Conservation (phyloP, 2,797 vertebrate species). For the Xenopus petersii region DNA sequence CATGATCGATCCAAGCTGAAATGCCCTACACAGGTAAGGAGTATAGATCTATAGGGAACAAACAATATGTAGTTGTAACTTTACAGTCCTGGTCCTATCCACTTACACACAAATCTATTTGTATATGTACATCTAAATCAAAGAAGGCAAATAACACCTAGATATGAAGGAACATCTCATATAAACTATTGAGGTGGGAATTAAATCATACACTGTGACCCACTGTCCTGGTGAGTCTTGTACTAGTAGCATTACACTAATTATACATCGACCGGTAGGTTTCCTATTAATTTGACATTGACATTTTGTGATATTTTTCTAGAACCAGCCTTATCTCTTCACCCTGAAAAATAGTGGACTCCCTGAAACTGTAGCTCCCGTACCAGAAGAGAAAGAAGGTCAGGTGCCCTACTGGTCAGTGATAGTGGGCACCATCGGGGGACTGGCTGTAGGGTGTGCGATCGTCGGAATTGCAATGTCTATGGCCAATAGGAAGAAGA, state of each 20-base stretch:
- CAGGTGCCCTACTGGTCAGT: constrained; percentile 69
- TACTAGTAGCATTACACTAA: too few species aligned
- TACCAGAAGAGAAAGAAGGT: neutral
- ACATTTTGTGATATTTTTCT: constrained; percentile 38
- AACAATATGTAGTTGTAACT: too few species aligned
- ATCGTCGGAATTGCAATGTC: constrained; percentile 59
- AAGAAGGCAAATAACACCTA: too few species aligned
- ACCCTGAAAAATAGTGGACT: constrained; percentile 73
- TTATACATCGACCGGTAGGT: too few species aligned
- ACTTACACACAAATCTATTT: too few species aligned
- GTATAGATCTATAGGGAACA: neutral
- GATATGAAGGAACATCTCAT: too few species aligned
- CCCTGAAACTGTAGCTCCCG: constrained; percentile 11
- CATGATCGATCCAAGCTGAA: constrained; percentile 72
- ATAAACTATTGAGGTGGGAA: too few species aligned
- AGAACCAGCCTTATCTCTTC: constrained; percentile 84
- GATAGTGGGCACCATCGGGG: constrained; percentile 63
- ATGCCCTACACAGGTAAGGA: constrained; percentile 77
- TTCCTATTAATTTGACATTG: too few species aligned
- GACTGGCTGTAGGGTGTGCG: constrained; percentile 64
- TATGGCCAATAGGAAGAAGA: constrained; percentile 51
- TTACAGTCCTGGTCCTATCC: too few species aligned
- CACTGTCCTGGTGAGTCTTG: too few species aligned
- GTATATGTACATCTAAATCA: too few species aligned
- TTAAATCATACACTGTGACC: too few species aligned